Base-by-base conservation (phyloP, 1,140 invertebrate genomes). In the Dryas iulia region DNA sequence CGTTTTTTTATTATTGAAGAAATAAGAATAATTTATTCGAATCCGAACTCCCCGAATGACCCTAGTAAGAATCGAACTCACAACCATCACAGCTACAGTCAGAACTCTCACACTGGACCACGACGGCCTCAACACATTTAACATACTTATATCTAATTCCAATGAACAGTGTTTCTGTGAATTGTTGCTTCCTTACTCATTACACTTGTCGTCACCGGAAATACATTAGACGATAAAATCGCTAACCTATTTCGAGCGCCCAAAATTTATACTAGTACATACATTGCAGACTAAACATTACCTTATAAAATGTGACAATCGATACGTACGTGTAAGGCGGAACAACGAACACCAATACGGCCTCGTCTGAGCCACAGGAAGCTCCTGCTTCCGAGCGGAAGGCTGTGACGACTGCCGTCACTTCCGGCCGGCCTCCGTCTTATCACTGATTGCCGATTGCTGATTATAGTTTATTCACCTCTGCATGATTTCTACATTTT, bases 301-400 rank as follows among this genome's bases (percentile, higher is more conserved):
- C 24, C 21, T 31, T 59, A 31, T 24, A 54, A 28, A 39, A 65
- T 12, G 11, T 31, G 63, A 39, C 53, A 58, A 58, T 25, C 54
- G 18, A 58, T 57, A 35, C 59, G 57, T 61, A 61, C 59, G 59
- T 61, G 35, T 61, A 25, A 52, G 35, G 59, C 62, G 70, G 70
- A 67, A 64, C 39, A 10, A 10, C 0, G 18, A 47, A 47, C 60
- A 63, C 57, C 53, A 61, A 69, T 63, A 58, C 66, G 75, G 64
- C 75, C 77, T 82, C 77, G 79, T 52, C 64, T 70, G 54, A 53
- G 59, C 64, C 67, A 54, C 76, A 83, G 81, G 81, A 83, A 83
- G 74, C 73, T 69, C 65, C 39, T 65, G 66, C 81, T 81, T 83
- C 79, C 79, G 77, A 76, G 61, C 81, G 79, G 81, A 81, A 83